Base-by-base conservation (phyloP, 2,888 invertebrate genomes). In the Barypeithes pellucidus region DNA sequence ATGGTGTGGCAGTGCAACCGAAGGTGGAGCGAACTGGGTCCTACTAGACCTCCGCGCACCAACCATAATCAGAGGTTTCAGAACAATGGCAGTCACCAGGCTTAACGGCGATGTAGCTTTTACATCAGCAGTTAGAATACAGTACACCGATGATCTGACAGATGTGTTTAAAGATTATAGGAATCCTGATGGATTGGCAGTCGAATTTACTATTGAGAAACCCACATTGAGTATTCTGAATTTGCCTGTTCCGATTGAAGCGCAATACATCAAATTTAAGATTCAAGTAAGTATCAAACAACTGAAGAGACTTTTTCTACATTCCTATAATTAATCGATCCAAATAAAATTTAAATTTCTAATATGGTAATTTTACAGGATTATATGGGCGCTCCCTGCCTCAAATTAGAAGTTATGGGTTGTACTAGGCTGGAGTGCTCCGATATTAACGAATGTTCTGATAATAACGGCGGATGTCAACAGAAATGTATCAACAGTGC, bases 401-500 rank as follows among this genome's bases (percentile, higher is more conserved):
- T 97, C 73, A 94, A 95, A 84, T 86, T 97, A 72, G 97, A 97
- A 88, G 89, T 96, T 41, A 96, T 96, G 95, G 97, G 97, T 16
- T 97, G 97, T 83, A 94, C 95, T 0, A 90, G 96, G 78, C 88
- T 96, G 78, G 96, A 97, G 82, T 97, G 97, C 83, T 88, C 90
- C 14, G 97, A 97, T 82, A 89, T 95, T 52, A 96, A 97, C 81
- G 97, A 97, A 84, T 97, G 97, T 83, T 89, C 90, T 52, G 90
- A 89, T 33, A 92, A 93, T 78, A 97, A 97, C 82, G 97, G 97
- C 12, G 96, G 96, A 14, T 97, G 97, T 85, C 95, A 96, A 81
- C 97, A 97, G 82, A 96, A 96, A 86, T 97, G 97, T 86, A 89
- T 95, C 50, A 97, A 97, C 83, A 93, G 92, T 72, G 94, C 96